Percentiles rank a stretch among this genome's conserved stretches.
phyloP scores from a whole-genome alignment of 1,140 invertebrate species.

The Leptoteleia sp. region DNA sequence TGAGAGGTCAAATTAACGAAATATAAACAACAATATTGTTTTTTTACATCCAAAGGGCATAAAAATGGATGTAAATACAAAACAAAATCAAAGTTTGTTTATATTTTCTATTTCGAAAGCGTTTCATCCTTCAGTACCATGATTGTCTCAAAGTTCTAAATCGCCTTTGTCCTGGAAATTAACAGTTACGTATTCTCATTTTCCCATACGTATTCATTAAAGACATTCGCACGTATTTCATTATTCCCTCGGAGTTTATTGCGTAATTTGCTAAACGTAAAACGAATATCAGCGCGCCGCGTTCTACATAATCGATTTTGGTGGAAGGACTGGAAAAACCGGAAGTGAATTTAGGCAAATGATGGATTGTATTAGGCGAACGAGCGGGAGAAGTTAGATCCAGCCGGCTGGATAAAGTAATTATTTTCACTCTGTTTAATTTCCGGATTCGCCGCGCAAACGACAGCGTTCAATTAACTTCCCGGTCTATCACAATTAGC shows the following conservation, averaged over 20 bases:
- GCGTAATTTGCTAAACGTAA: conserved; percentile 46
- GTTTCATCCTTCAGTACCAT: too few species aligned
- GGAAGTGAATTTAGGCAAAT: conserved; percentile 73
- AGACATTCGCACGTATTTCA: conserved; percentile 37
- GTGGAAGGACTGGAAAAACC: conserved; percentile 48
- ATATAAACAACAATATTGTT: too few species aligned
- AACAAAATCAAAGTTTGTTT: too few species aligned
- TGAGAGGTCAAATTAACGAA: too few species aligned
- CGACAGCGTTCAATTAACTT: conserved; percentile 63
- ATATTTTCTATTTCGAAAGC: too few species aligned
- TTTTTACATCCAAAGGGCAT: too few species aligned
- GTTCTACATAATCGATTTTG: conserved; percentile 59
- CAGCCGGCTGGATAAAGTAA: conserved; percentile 62
- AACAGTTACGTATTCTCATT: not conserved
- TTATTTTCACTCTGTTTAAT: conserved; percentile 70
- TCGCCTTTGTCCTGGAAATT: too few species aligned
- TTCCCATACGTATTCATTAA: conserved; percentile 16
- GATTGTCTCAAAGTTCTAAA: too few species aligned
- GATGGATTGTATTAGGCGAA: conserved; percentile 64
- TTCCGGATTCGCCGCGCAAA: conserved; percentile 70
- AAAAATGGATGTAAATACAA: too few species aligned
- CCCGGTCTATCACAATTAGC: conserved; percentile 56
- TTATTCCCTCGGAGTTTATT: conserved; percentile 30
- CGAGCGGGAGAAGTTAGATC: conserved; percentile 48
- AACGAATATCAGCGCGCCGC: conserved; percentile 31